Conservation (phyloP, 2,888 invertebrate genomes). For the Pycnomerus fuliginosus region DNA sequence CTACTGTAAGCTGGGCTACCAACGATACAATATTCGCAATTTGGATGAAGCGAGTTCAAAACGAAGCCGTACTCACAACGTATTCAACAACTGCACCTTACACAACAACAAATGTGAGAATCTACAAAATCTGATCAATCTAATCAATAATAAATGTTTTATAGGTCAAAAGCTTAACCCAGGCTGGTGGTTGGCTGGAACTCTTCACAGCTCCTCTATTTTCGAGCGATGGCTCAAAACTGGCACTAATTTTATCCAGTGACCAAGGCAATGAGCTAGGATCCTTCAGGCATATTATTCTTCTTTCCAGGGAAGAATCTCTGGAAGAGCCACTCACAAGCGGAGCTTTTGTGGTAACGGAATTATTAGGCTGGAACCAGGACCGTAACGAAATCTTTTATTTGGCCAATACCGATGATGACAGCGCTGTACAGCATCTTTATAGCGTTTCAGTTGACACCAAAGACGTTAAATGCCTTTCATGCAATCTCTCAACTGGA, state of each 20-base stretch:
- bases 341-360: slow-evolving; percentile 69
- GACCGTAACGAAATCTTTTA: slow-evolving; percentile 75
- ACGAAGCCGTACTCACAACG: slow-evolving; percentile 56
- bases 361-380: slow-evolving; percentile 71
- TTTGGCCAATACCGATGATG: slow-evolving; percentile 72
- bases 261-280: slow-evolving; percentile 59
- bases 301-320: slow-evolving; percentile 52
- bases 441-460: slow-evolving; percentile 67
- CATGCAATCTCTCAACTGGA: slow-evolving; percentile 65
- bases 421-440: slow-evolving; percentile 78
- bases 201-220: slow-evolving; percentile 70
- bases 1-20: slow-evolving; percentile 75
- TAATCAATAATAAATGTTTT: not conserved
- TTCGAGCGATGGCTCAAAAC: slow-evolving; percentile 65
- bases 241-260: slow-evolving; percentile 74
- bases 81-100: slow-evolving; percentile 30
- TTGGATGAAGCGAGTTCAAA: slow-evolving; percentile 91
- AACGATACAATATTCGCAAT: slow-evolving; percentile 69
- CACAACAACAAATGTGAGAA: not conserved
- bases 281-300: slow-evolving; percentile 66
- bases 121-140: not conserved
- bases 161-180: slow-evolving; percentile 54
- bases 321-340: slow-evolving; percentile 55
- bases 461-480: slow-evolving; percentile 65
- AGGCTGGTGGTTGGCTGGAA: slow-evolving; percentile 75